These are phyloP conservation scores for Valencia hispanica DNA, from an alignment of 2,797 vertebrate species.

Conservation along the genomic window DNA sequence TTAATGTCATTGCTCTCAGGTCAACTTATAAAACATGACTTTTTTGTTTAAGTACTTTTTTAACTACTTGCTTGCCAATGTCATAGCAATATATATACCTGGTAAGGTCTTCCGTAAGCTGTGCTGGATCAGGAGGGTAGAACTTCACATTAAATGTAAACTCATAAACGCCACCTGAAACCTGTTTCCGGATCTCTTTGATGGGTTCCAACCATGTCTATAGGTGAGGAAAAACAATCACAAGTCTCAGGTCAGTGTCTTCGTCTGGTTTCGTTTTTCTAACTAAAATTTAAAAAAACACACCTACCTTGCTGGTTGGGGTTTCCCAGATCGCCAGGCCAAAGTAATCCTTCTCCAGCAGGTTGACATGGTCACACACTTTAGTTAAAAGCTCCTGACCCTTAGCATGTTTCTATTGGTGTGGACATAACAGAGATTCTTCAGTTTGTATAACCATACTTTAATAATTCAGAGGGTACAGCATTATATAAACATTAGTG, in stretches of 20 bases:
- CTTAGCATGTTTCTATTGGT: constrained; percentile 91
- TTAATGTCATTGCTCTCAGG: not conserved
- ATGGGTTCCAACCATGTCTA: constrained; percentile 93
- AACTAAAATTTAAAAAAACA: not conserved
- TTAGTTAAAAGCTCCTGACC: constrained; percentile 91
- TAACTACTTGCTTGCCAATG: not conserved
- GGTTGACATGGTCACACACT: constrained; percentile 94
- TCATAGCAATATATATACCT: constrained; percentile 76
- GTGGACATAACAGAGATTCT: not conserved
- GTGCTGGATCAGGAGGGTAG: constrained; percentile 94
- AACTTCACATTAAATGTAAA: constrained; percentile 97
- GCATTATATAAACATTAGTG: not conserved
- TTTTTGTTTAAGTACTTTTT: too few species aligned
- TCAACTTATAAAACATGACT: not conserved
- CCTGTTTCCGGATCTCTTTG: constrained; percentile 96
- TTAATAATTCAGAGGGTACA: not conserved
- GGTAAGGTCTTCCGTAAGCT: constrained; percentile 95
- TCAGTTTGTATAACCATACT: constrained; percentile 5
- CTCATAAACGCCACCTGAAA: constrained; percentile 88
- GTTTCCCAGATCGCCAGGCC: constrained; percentile 89
- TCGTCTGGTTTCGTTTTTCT: not conserved
- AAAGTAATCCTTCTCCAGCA: constrained; percentile 97
- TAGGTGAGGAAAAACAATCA: not conserved
- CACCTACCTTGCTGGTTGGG: constrained; percentile 83
- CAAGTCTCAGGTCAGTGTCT: not conserved